phyloP scores from a whole-genome alignment of 2,797 vertebrate species.

The Eulemur coronatus region DNA sequence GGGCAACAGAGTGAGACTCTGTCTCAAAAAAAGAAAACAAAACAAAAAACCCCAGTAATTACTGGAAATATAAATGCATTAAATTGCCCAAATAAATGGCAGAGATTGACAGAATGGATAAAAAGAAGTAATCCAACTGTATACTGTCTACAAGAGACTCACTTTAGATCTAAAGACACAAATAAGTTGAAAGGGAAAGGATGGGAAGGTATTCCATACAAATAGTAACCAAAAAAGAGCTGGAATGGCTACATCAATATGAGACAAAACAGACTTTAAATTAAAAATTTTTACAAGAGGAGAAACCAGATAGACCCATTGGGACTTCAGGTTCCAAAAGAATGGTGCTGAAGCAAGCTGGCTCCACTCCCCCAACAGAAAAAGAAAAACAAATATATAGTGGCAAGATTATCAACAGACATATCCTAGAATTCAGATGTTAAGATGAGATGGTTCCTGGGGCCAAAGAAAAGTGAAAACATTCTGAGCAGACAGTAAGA shows the following conservation, averaged over 20 bases:
- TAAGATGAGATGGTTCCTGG: too few species aligned
- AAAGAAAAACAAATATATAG: too few species aligned
- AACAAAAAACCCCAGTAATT: background rate
- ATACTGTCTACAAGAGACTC: background rate
- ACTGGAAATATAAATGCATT: slow-evolving; percentile 12
- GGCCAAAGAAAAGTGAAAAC: too few species aligned
- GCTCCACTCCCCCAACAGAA: too few species aligned
- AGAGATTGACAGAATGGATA: background rate
- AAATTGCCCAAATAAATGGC: background rate
- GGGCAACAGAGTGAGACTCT: too few species aligned
- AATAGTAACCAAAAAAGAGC: background rate
- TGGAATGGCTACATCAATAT: background rate
- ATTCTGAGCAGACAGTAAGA: too few species aligned
- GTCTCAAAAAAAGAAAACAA: too few species aligned
- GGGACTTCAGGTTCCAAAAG: too few species aligned
- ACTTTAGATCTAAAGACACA: background rate
- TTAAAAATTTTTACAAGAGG: background rate
- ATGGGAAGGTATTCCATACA: background rate
- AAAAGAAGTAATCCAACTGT: background rate
- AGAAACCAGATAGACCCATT: too few species aligned
- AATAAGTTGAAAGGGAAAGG: background rate
- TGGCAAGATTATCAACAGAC: too few species aligned
- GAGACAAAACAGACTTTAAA: background rate
- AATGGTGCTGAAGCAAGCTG: too few species aligned
- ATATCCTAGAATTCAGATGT: too few species aligned